Evolutionary conservation across 2,888 invertebrate genomes (phyloP), one percentile per base, ranked within the genome.

Genomic region (Himalopsyche tibetana): DNA sequence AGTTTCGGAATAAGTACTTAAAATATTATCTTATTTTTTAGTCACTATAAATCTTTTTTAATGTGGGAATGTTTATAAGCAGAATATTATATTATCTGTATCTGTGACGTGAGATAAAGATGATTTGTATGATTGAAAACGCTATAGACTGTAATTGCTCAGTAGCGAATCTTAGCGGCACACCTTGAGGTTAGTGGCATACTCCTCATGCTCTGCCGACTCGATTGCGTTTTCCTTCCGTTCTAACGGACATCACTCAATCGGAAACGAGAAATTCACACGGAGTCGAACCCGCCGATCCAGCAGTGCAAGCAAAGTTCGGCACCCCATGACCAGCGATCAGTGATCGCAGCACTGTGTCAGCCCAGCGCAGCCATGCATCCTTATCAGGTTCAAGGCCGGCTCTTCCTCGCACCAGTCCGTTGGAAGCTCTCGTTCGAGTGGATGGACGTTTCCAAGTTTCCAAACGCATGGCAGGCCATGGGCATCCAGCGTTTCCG

Each of bases 401-500:
- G 74, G 38, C 74, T 28, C 74, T 36, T 74, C 74, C 74, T 74
- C 74, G 74, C 28, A 36, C 74, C 74, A 74, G 74, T 74, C 74
- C 12, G 12, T 74, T 36, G 74, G 38, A 74, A 38, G 12, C 74
- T 74, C 74, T 74, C 74, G 15, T 51, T 51, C 51, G 15, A 51
- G 51, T 51, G 51, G 51, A 51, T 74, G 74, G 74, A 12, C 74
- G 74, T 12, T 15, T 36, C 74, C 74, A 74, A 74, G 28, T 36
- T 36, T 36, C 74, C 74, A 36, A 74, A 74, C 74, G 74, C 74
- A 38, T 74, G 74, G 74, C 74, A 74, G 74, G 28, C 74, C 74
- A 74, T 74, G 74, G 74, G 74, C 74, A 74, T 74, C 74, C 74
- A 74, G 28, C 74, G 74, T 74, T 74, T 74, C 74, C 74, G 74